Base-by-base conservation (phyloP, 2,113 vertebrate genomes). In the Pterophyllum scalare region DNA sequence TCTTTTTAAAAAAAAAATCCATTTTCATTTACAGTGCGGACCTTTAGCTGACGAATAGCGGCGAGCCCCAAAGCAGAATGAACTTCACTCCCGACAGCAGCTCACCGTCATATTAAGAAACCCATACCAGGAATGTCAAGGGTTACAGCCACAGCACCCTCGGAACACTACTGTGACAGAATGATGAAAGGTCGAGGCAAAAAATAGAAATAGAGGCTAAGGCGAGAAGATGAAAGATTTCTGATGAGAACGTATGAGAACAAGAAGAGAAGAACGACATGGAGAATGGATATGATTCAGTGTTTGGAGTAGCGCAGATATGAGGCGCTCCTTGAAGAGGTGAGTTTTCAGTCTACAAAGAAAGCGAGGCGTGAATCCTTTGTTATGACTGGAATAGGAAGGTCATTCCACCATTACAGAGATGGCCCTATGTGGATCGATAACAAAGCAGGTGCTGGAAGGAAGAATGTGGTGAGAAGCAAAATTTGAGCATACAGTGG, bases 81-180 rank as follows among this genome's bases (percentile, higher is more conserved):
- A 84, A 72, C 87, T 54, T 57, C 52, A 33, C 14, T 6, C n/a
- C 15, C 15, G 7, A 12, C 62, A 49, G 57, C 49, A 72, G 54
- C 85, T 87, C 74, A 46, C 10, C 46, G 15, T 82, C 86, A 58
- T 43, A 82, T 80, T 85, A 35, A 72, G 77, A 82, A 81, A 64
- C 33, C 62, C 79, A 82, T 31, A 61, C 33, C 11, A 8, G 60
- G 22, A 52, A 84, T 86, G 84, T 90, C 89, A 80, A 33, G 11
- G 84, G 88, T 87, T 19, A 28, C 28, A 10, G 56, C 67, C 74
- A 19, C 57, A 22, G 60, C 52, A 4, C 6, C 61, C n/a, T 3
- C 38, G 3, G 3, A 77, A 11, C 11, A 1, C 52, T 6, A 8
- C 75, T 1, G 56, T 33, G 84, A 62, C 78, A 80, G 78, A 57